These are phyloP conservation scores for Phyllostomus discolor DNA, from an alignment of 2,113 vertebrate species.

Conservation along the genomic window DNA sequence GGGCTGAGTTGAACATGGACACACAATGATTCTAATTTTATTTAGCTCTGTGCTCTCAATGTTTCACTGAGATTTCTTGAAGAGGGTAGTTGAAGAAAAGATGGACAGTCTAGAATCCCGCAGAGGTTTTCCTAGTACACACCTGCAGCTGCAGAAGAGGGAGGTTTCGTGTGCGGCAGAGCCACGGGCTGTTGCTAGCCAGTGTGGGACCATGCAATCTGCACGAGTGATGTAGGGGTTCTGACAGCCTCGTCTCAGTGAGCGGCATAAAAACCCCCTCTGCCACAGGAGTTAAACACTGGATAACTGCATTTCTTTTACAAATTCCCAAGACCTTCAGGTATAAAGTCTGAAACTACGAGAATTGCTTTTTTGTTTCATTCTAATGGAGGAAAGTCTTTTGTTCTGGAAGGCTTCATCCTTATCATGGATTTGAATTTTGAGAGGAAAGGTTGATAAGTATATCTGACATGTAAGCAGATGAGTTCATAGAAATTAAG, in stretches of 20 bases:
- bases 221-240: neutral
- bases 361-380: neutral
- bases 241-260: neutral
- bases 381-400: neutral
- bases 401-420: slow-evolving; percentile 7
- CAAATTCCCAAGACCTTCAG: neutral
- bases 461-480: slow-evolving; percentile 4
- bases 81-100: neutral
- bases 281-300: neutral
- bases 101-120: neutral
- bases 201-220: neutral
- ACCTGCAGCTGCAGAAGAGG: neutral
- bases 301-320: neutral
- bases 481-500: neutral
- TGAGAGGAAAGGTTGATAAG: neutral
- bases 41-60: neutral
- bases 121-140: neutral
- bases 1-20: neutral
- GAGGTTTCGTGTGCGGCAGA: neutral
- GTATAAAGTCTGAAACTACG: neutral
- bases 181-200: neutral
- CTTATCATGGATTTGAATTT: slow-evolving; percentile 17
- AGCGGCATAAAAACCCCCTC: neutral
- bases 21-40: neutral
- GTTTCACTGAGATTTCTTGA: neutral